A percentile compares a stretch with the other conserved stretches of the same genome.
Conservation (phyloP, 2,888 invertebrate genomes). For the Sinohyriopsis cumingii region DNA sequence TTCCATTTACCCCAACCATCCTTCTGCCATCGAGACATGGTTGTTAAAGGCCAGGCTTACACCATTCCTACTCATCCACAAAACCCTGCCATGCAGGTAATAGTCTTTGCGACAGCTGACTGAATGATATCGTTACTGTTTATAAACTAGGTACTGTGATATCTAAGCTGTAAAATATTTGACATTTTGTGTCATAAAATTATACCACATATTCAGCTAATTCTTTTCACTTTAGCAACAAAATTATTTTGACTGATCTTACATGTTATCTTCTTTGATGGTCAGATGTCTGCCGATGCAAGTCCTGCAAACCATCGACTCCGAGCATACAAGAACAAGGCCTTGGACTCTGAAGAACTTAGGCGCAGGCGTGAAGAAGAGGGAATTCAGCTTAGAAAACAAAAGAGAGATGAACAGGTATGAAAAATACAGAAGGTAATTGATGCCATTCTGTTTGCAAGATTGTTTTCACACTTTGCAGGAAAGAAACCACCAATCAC, state of each 20-base stretch:
- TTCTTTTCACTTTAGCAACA: too few relatives aligned
- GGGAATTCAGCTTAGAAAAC: constrained; percentile 95
- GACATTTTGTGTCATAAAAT: too few relatives aligned
- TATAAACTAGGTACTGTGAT: too few relatives aligned
- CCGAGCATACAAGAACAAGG: constrained; percentile 92
- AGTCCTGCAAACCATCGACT: constrained; percentile 64
- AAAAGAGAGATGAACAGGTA: constrained; percentile 92
- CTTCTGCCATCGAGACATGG: too few relatives aligned
- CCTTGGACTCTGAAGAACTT: constrained; percentile 92
- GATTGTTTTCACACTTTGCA: too few relatives aligned
- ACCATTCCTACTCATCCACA: too few relatives aligned
- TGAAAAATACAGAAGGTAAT: not conserved
- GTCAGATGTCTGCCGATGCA: constrained; percentile 60
- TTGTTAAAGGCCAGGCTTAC: too few relatives aligned
- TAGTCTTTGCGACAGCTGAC: not conserved
- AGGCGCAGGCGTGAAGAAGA: constrained; percentile 94
- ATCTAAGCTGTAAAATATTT: too few relatives aligned
- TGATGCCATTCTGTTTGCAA: not conserved
- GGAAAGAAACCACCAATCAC: not conserved
- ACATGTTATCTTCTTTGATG: constrained; percentile 3
- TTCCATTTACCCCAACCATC: too few relatives aligned
- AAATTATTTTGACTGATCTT: too few relatives aligned
- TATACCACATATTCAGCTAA: too few relatives aligned
- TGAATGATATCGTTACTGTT: not conserved
- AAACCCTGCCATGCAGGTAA: too few relatives aligned